Conservation (phyloP, 2,888 invertebrate species). For the Lepetodrilus schrolli region DNA sequence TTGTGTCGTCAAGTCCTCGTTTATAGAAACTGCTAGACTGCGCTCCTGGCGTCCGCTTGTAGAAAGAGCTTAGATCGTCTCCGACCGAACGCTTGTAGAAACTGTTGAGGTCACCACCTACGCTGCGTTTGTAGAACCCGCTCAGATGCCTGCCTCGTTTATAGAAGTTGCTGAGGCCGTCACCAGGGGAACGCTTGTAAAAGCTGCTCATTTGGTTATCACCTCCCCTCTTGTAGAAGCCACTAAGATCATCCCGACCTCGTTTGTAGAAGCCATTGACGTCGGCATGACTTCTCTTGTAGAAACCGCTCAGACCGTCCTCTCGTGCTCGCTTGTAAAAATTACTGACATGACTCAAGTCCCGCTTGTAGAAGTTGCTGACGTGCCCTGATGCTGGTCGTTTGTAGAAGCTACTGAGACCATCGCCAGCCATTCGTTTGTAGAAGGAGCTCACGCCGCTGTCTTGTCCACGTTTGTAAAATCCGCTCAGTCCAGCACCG, state of each 20-base stretch:
- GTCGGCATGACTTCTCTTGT: conserved; percentile 26
- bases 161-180: conserved; percentile 29
- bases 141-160: conserved; percentile 5
- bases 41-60: neutral
- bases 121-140: conserved; percentile 29
- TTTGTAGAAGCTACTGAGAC: conserved; percentile 21
- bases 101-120: neutral
- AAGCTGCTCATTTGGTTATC: conserved; percentile 1
- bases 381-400: neutral
- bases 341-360: neutral
- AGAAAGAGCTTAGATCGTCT: conserved; percentile 19
- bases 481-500: neutral
- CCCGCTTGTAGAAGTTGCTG: conserved; percentile 29
- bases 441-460: conserved; percentile 29
- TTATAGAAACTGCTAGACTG: conserved; percentile 15
- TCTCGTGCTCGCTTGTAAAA: conserved; percentile 31
- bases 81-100: conserved; percentile 27
- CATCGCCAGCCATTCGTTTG: conserved; percentile 5
- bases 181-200: conserved; percentile 16
- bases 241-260: neutral
- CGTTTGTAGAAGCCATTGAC: conserved; percentile 31
- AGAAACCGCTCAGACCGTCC: conserved; percentile 27
- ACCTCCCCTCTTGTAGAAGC: conserved; percentile 27
- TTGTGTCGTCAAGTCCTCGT: neutral
- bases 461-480: conserved; percentile 29